Evolutionary conservation across 2,888 invertebrate species (phyloP).

Genomic region (Diabrotica balteata): DNA sequence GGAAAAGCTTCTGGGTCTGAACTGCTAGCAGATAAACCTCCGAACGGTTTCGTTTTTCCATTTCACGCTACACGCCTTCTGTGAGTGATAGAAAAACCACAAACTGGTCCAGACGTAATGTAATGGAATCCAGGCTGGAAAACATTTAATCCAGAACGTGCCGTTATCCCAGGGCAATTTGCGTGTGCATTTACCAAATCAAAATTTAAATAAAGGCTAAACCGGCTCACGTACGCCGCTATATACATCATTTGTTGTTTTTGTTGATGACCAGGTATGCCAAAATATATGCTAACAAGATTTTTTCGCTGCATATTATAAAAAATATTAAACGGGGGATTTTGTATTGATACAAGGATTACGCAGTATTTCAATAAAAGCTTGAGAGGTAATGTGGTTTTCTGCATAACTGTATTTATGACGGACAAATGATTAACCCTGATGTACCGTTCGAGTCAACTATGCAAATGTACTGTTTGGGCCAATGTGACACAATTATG

Average conservation of each 20-base stretch:
- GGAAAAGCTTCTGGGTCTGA: slow-evolving; percentile 1
- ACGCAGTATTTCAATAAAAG: too few species aligned
- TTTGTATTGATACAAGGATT: too few species aligned
- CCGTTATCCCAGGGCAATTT: slow-evolving; percentile 20
- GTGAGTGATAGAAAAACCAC: slow-evolving; percentile 28
- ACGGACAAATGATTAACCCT: too few species aligned
- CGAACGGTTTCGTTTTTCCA: slow-evolving; percentile 20
- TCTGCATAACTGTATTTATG: too few species aligned
- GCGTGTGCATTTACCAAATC: slow-evolving; percentile 26
- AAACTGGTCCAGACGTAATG: slow-evolving; percentile 28
- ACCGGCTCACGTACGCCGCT: background rate
- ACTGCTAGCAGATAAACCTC: slow-evolving; percentile 13
- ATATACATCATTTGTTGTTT: slow-evolving; percentile 5
- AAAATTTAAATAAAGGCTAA: slow-evolving; percentile 23
- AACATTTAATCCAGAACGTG: slow-evolving; percentile 27
- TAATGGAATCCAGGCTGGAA: slow-evolving; percentile 25
- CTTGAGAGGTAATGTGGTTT: too few species aligned
- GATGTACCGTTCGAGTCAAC: too few species aligned
- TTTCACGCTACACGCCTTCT: slow-evolving; percentile 28
- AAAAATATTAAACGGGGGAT: too few species aligned
- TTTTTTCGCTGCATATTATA: too few species aligned
- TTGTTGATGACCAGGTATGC: too few species aligned
- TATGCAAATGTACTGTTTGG: too few species aligned
- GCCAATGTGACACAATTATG: too few species aligned
- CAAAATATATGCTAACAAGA: too few species aligned